phyloP scores from a whole-genome alignment of 2,113 vertebrate genomes.

The Thryonomys swinderianus region DNA sequence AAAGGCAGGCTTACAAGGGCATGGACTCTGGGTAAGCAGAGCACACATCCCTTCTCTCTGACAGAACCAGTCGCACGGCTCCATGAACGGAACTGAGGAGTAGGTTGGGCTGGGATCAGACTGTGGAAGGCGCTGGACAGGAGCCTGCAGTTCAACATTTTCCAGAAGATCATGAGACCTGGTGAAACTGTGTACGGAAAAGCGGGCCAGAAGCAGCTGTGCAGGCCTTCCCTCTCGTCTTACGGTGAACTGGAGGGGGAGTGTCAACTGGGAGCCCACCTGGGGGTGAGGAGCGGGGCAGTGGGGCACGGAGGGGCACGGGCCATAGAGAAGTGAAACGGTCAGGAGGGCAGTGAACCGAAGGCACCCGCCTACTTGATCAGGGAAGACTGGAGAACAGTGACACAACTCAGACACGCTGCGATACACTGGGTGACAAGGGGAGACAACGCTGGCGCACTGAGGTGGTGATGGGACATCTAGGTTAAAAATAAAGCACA shows the following conservation, averaged over 20 bases:
- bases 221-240: background rate
- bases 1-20: background rate
- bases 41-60: background rate
- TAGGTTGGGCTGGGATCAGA: background rate
- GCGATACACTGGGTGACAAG: background rate
- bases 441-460: background rate
- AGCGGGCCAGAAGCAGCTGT: background rate
- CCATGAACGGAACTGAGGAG: background rate
- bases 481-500: background rate
- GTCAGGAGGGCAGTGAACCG: background rate
- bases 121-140: background rate
- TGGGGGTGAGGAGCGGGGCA: no score
- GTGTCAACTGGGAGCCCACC: accelerated
- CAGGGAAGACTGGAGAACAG: background rate
- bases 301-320: background rate
- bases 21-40: background rate
- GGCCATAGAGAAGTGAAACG: background rate
- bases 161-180: background rate
- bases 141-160: background rate
- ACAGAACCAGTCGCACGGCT: background rate
- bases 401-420: background rate
- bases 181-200: background rate
- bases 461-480: background rate
- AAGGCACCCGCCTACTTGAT: background rate
- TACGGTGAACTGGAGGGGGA: background rate